Evolutionary conservation across 2,113 vertebrate species (phyloP), one percentile per base, ranked within the genome.

Genomic region (Thalassoma bifasciatum): DNA sequence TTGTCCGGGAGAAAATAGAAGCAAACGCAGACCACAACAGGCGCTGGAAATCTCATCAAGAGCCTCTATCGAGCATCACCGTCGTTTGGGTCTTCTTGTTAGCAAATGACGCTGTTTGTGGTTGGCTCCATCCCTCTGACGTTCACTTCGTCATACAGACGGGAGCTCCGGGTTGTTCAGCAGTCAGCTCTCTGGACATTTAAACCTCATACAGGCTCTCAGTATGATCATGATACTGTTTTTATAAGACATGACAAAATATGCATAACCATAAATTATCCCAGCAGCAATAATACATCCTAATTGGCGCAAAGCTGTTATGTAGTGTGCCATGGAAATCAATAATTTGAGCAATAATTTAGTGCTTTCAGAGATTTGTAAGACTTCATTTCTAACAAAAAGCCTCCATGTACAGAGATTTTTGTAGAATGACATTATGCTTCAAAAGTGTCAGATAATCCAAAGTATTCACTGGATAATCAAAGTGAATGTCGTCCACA

Each of bases 61-160:
- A 82, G 82, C 65, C 73, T 77, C 58, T 46, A 54, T 52, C 62
- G 86, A 79, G 82, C 84, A 62, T 60, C 82, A 16, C 78, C 59
- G 69, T 72, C 64, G 76, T 75, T 8, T 37, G 71, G 68, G 65
- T 79, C 75, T 82, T 89, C 76, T 75, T 66, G 81, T 89, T 87
- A 67, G 82, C 83, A 63, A 65, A 89, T 90, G 90, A 90, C 74
- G 91, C 83, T 50, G 72, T 77, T 77, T 72, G 82, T 86, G 85
- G 88, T 87, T 90, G 88, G 90, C 77, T 92, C 75, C 63, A 75
- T 82, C 62, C 74, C 21, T 72, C 83, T 88, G 90, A 92, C 89
- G 88, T 72, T 74, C 73, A 16, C 82, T n/a, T 88, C 93, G 89
- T 92, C 88, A 92, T 75, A 66, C 70, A 50, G 34, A 44, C 54